Conservation (phyloP, 2,797 vertebrate species). For the Hemitrygon akajei region DNA sequence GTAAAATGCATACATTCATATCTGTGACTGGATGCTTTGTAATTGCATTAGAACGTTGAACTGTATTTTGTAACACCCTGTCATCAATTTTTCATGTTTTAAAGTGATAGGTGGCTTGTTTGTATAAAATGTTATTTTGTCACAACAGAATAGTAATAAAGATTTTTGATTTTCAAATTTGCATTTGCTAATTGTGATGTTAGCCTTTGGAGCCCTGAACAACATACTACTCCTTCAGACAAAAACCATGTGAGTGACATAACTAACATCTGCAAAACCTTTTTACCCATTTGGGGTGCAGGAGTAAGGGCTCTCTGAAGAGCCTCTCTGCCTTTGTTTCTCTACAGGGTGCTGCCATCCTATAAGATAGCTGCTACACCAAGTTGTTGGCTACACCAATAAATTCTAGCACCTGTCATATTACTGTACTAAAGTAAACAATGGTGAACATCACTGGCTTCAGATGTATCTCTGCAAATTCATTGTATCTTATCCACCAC, state of each 20-base stretch:
- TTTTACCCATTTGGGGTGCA: too few relatives aligned
- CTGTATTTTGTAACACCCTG: slow-evolving; percentile 42
- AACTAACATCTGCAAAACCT: too few relatives aligned
- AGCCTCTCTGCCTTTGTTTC: too few relatives aligned
- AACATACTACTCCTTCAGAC: neutral
- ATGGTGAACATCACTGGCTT: too few relatives aligned
- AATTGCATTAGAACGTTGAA: slow-evolving; percentile 32
- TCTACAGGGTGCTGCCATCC: too few relatives aligned
- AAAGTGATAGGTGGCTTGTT: slow-evolving; percentile 46
- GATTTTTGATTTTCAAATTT: slow-evolving; percentile 44
- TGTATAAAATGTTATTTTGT: slow-evolving; percentile 56
- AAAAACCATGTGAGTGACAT: neutral
- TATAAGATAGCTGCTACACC: too few relatives aligned
- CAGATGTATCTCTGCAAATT: too few relatives aligned
- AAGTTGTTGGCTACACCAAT: too few relatives aligned
- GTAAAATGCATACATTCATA: slow-evolving; percentile 29
- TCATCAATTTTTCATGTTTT: slow-evolving; percentile 40
- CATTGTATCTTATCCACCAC: too few relatives aligned
- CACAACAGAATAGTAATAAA: slow-evolving; percentile 53
- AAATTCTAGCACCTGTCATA: too few relatives aligned
- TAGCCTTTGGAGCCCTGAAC: neutral
- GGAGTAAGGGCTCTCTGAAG: too few relatives aligned
- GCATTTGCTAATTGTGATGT: neutral
- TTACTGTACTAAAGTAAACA: too few relatives aligned
- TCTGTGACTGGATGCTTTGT: slow-evolving; percentile 28